Evolutionary conservation across 2,888 invertebrate species (phyloP).

Genomic region (Linnaemya vulpina): DNA sequence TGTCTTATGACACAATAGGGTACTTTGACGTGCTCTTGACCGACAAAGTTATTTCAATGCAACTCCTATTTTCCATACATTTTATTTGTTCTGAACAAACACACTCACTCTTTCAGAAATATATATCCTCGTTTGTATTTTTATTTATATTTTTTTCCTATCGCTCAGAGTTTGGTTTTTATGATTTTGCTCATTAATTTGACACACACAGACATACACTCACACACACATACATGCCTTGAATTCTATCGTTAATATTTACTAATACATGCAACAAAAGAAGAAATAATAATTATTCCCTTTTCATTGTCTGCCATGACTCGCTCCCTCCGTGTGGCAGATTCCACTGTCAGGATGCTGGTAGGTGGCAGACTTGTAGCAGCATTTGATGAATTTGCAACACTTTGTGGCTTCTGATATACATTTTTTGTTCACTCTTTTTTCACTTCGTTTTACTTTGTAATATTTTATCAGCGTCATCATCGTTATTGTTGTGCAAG

Average conservation of each 20-base stretch:
- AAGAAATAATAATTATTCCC: neutral
- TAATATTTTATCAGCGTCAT: slow-evolving; percentile 33
- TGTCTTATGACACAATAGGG: neutral
- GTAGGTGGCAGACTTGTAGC: neutral
- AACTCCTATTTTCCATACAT: neutral
- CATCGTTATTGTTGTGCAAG: slow-evolving; percentile 53
- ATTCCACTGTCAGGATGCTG: neutral
- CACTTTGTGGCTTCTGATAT: slow-evolving; percentile 48
- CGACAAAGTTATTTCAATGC: slow-evolving; percentile 1
- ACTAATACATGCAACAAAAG: slow-evolving; percentile 18
- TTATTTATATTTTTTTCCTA: no score
- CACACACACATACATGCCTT: neutral
- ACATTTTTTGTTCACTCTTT: slow-evolving; percentile 14
- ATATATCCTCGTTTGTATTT: no score
- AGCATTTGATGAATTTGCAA: slow-evolving; percentile 60
- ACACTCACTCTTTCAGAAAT: no score
- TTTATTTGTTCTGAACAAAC: neutral
- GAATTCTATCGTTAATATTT: slow-evolving; percentile 23
- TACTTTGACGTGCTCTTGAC: slow-evolving; percentile 13
- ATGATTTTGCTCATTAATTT: slow-evolving; percentile 62
- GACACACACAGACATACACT: slow-evolving; percentile 27
- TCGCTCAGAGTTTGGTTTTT: slow-evolving; percentile 29
- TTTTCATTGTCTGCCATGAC: slow-evolving; percentile 14
- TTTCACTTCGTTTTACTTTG: neutral
- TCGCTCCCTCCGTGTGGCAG: neutral